These are phyloP conservation scores for Therioaphis trifolii DNA, from an alignment of 2,888 invertebrate species.

Conservation along the genomic window DNA sequence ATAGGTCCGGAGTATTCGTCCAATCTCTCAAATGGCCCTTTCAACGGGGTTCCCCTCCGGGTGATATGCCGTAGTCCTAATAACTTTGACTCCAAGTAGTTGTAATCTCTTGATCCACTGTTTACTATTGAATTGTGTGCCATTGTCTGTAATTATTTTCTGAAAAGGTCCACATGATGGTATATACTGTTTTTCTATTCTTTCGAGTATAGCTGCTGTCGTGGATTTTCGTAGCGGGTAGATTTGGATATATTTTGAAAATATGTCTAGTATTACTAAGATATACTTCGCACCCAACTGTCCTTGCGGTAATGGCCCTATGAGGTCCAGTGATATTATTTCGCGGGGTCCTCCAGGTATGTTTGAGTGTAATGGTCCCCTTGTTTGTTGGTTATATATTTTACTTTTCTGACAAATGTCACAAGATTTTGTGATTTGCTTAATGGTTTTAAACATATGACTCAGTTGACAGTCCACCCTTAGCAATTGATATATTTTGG, in stretches of 20 bases:
- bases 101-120: background rate
- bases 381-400: background rate
- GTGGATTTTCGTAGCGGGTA: slow-evolving; percentile 61
- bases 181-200: background rate
- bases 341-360: background rate
- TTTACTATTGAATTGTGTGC: slow-evolving; percentile 8
- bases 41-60: slow-evolving; percentile 8
- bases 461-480: background rate
- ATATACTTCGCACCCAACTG: slow-evolving; percentile 53
- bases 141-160: background rate
- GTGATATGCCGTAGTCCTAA: background rate
- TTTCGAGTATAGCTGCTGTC: background rate
- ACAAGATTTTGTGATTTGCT: background rate
- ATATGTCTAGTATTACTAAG: slow-evolving; percentile 63
- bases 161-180: background rate
- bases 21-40: background rate
- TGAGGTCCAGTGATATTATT: slow-evolving; percentile 61
- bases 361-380: background rate
- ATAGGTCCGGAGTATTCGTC: background rate
- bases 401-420: slow-evolving; percentile 2
- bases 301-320: slow-evolving; percentile 61
- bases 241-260: slow-evolving; percentile 63
- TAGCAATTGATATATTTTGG: background rate
- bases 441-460: background rate
- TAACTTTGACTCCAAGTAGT: background rate